These are phyloP conservation scores for Anoplolepis gracilipes DNA, from an alignment of 1,140 invertebrate species.

Conservation along the genomic window DNA sequence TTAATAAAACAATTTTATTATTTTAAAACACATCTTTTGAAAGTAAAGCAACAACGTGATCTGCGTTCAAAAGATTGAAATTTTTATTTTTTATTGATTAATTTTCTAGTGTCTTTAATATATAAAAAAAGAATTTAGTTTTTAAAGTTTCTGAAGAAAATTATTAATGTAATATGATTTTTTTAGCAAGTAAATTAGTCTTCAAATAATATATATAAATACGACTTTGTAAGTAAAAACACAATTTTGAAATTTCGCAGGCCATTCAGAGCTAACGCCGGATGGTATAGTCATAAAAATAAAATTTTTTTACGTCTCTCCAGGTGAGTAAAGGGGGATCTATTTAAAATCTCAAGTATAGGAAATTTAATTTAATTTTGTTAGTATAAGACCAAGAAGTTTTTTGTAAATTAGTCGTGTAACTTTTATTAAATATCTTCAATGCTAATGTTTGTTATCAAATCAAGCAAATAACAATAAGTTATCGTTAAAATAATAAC, in stretches of 20 bases:
- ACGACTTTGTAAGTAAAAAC: too few relatives aligned
- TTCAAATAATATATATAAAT: too few relatives aligned
- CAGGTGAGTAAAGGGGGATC: too few relatives aligned
- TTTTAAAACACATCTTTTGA: not conserved
- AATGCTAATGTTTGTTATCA: not conserved
- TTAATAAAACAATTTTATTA: not conserved
- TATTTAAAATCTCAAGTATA: too few relatives aligned
- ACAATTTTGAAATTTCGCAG: too few relatives aligned
- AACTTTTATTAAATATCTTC: constrained; percentile 2
- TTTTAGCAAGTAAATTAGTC: not conserved
- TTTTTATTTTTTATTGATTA: not conserved
- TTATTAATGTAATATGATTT: not conserved
- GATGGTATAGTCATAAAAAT: too few relatives aligned
- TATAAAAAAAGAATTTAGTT: constrained; percentile 1
- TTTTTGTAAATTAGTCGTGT: too few relatives aligned
- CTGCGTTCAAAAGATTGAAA: too few relatives aligned
- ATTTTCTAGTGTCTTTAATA: not conserved
- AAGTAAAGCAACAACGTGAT: not conserved
- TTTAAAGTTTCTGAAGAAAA: not conserved
- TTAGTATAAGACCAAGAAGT: too few relatives aligned
- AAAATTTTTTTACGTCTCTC: too few relatives aligned
- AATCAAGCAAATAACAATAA: constrained; percentile 11
- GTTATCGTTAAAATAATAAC: constrained; percentile 36
- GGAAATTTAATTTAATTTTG: too few relatives aligned
- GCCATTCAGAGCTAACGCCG: too few relatives aligned